phyloP scores from a whole-genome alignment of 2,888 invertebrate genomes.

The Aphodius sticticus region DNA sequence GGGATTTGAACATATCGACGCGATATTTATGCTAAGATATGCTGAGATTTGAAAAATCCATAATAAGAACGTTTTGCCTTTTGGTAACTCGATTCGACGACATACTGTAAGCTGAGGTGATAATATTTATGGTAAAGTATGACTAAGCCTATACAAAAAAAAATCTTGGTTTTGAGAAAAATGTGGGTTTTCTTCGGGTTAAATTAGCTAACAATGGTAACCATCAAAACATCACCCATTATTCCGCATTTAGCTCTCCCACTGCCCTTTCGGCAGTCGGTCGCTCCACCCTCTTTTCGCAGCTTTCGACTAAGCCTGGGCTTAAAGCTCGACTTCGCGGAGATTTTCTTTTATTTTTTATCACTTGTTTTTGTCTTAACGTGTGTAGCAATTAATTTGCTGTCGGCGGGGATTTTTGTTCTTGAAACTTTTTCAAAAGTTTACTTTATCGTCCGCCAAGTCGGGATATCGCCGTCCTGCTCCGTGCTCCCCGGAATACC shows the following conservation, averaged over 20 bases:
- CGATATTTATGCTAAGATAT: too few species aligned
- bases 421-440: slow-evolving; percentile 13
- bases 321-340: not conserved
- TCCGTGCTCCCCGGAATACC: not conserved
- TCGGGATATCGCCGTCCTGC: not conserved
- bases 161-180: not conserved
- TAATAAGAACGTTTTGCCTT: too few species aligned
- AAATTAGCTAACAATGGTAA: not conserved
- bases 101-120: too few species aligned
- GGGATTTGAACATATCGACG: too few species aligned
- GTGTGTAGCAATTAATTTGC: slow-evolving; percentile 19
- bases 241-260: not conserved
- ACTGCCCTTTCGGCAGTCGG: not conserved
- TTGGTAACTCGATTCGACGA: too few species aligned
- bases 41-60: too few species aligned
- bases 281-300: not conserved
- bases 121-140: too few species aligned
- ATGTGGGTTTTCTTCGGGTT: not conserved
- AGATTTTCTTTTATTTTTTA: slow-evolving; percentile 4
- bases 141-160: not conserved
- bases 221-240: not conserved
- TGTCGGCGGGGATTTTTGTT: slow-evolving; percentile 18
- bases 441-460: not conserved
- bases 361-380: slow-evolving; percentile 11
- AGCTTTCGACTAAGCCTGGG: slow-evolving; percentile 4